Evolutionary conservation across 2,113 vertebrate species (phyloP).

Genomic region (Cyphomyrus discorhynchus): DNA sequence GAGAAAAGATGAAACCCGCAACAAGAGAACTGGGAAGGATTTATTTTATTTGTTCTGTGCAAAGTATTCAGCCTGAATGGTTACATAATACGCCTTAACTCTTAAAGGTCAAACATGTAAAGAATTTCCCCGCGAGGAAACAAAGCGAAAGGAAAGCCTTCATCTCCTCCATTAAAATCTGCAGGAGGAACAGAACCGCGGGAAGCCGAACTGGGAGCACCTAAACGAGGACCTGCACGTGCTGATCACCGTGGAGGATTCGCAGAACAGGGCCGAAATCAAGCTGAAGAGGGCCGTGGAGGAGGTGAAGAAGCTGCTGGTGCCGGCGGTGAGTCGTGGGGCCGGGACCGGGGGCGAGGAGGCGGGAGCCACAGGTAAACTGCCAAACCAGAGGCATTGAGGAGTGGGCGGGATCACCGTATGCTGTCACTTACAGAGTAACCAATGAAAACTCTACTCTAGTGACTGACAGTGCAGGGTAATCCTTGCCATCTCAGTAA

Average conservation of each 20-base stretch:
- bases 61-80: neutral
- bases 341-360: neutral
- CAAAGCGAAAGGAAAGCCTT: neutral
- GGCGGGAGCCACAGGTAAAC: neutral
- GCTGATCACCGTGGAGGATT: constrained; percentile 93
- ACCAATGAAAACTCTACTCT: neutral
- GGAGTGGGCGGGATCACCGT: neutral
- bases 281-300: constrained; percentile 88
- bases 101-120: neutral
- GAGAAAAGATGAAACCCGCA: neutral
- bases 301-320: constrained; percentile 88
- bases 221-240: constrained; percentile 95
- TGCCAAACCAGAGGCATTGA: neutral
- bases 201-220: constrained; percentile 96
- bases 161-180: neutral
- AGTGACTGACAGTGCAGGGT: neutral
- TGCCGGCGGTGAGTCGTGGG: constrained; percentile 83
- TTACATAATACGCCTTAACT: neutral
- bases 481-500: neutral
- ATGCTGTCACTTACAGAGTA: neutral
- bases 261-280: constrained; percentile 92
- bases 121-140: neutral
- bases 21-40: neutral
- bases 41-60: neutral
- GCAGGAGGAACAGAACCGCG: constrained; percentile 92